Evolutionary conservation across 2,797 vertebrate species (phyloP).

Genomic region (Adrianichthys oophorus): DNA sequence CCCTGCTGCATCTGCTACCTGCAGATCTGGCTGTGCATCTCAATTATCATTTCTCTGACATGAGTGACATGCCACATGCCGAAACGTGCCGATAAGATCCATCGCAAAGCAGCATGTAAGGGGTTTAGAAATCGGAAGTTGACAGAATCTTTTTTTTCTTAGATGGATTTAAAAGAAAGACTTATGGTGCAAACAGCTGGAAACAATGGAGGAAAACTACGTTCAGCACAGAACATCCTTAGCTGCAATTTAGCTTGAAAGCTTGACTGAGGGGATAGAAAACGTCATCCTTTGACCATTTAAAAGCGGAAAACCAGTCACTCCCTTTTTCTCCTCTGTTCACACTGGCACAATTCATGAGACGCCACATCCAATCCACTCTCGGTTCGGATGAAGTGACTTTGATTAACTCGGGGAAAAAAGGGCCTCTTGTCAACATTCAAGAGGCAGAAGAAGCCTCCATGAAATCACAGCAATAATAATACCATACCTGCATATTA

Average conservation of each 20-base stretch:
- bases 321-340: not conserved
- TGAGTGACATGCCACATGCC: too few relatives aligned
- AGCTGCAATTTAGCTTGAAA: not conserved
- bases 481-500: conserved; percentile 74
- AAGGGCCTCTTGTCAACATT: conserved; percentile 46
- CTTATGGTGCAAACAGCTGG: too few relatives aligned
- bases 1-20: not conserved
- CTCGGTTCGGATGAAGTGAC: conserved; percentile 44
- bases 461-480: conserved; percentile 49
- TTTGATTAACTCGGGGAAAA: conserved; percentile 60
- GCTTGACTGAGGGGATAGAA: not conserved
- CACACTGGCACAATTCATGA: conserved; percentile 31
- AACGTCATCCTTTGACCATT: conserved; percentile 10
- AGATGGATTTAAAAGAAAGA: too few relatives aligned
- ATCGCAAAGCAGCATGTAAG: too few relatives aligned
- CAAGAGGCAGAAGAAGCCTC: conserved; percentile 44
- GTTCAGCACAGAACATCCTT: too few relatives aligned
- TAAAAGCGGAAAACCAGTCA: conserved; percentile 6
- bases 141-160: too few relatives aligned
- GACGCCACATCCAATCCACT: conserved; percentile 41
- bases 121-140: too few relatives aligned
- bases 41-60: too few relatives aligned
- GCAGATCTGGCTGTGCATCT: too few relatives aligned
- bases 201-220: too few relatives aligned
- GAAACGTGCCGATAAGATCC: too few relatives aligned